These are phyloP conservation scores for Discoglossus pictus DNA, from an alignment of 2,797 vertebrate genomes.

Conservation along the genomic window DNA sequence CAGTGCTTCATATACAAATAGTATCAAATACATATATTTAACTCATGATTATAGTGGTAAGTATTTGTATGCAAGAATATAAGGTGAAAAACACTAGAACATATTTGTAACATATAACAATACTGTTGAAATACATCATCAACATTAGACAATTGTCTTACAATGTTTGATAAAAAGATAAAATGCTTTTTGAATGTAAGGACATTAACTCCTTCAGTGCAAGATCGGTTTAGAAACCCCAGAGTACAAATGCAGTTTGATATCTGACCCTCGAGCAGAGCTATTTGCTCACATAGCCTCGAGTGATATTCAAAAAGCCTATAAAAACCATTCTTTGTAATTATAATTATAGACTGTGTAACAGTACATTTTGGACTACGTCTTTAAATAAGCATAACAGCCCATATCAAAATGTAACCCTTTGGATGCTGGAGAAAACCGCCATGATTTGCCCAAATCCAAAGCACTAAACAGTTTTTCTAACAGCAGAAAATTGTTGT, in stretches of 20 bases:
- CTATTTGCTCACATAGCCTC: background rate
- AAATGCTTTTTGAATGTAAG: conserved; percentile 52
- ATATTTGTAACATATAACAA: conserved; percentile 24
- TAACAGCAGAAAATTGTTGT: too few relatives aligned
- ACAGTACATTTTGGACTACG: conserved; percentile 41
- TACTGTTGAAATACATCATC: conserved; percentile 50
- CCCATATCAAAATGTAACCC: conserved; percentile 12
- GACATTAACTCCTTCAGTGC: conserved; percentile 29
- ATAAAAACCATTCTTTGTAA: conserved; percentile 19
- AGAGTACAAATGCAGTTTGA: conserved; percentile 21
- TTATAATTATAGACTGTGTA: conserved; percentile 25
- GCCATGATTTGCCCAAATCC: conserved; percentile 11
- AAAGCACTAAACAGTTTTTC: conserved; percentile 4
- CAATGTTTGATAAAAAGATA: conserved; percentile 56
- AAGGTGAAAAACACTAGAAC: conserved; percentile 12
- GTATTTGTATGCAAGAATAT: conserved; percentile 27
- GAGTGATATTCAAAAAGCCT: conserved; percentile 26
- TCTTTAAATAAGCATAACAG: conserved; percentile 31
- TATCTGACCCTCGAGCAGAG: conserved; percentile 11
- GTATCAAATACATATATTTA: conserved; percentile 20
- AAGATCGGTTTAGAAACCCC: conserved; percentile 19
- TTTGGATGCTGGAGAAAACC: conserved; percentile 28
- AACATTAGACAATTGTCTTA: conserved; percentile 55
- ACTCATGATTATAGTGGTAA: conserved; percentile 35
- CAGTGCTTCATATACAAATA: too few relatives aligned